Base-by-base conservation (phyloP, 1,140 invertebrate genomes). In the Oncopodura yosiiana region DNA sequence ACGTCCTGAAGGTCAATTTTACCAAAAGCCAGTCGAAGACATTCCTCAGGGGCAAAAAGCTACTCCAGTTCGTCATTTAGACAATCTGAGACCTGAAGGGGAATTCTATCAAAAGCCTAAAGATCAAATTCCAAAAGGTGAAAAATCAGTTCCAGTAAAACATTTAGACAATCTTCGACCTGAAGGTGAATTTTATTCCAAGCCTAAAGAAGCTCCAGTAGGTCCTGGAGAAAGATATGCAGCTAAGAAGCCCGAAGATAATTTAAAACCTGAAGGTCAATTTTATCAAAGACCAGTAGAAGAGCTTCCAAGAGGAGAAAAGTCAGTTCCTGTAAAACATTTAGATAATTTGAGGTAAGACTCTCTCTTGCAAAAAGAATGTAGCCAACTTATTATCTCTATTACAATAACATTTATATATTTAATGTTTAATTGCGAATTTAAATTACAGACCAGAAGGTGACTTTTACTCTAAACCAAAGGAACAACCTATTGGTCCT, bases 391-490 rank as follows among this genome's bases (percentile, higher is more conserved):
- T 62, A 1, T 18, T 65, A n/a, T 77, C 76, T n/a, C 77, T 72
- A 41, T 78, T 81, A 64, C 66, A 74, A 55, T 72, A 73, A 34
- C 75, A 76, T 2, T 66, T 73, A 53, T 79, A 81, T 56, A 83
- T 83, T 70, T 67, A 83, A 52, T 5, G 64, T 65, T 72, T 73
- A 0, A 78, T 80, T 62, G 73, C 72, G 3, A 68, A 71, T 16
- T 81, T 81, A 24, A 24, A 30, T 65, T 60, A 5, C 65, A 16
- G 18, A 12, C 53, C 57, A 23, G 43, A 53, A 36, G 74, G 73
- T 3, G 67, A 70, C 16, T 81, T 82, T 61, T 65, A 66, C 37
- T 56, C 18, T 3, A 41, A 26, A 8, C 37, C 44, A 11, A 52
- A 50, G 11, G 45, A 54, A 49, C 46, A 32, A 16, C 39, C 60